Base-by-base conservation (phyloP, 2,797 vertebrate genomes). In the Spea hammondii region DNA sequence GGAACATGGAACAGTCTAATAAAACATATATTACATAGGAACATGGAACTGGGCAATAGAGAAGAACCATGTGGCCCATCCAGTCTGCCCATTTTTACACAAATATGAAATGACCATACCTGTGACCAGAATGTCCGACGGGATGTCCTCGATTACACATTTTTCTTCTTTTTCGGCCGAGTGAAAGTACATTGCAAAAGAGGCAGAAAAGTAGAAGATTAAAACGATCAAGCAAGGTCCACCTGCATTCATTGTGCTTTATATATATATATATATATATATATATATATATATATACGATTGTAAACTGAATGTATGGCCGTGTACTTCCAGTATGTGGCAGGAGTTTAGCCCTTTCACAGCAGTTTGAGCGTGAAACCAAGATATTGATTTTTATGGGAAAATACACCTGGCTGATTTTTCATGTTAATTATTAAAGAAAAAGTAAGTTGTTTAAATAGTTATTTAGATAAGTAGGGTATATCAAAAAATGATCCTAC, bases 141-240 rank as follows among this genome's bases (percentile, higher is more conserved):
- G 96, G 88, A 97, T 78, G 6, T 99, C 96, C 85, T 98, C 93
- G 0, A 97, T 96, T 76, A 98, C 90, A 83, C 96, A 99, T 86
- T 94, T 97, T 84, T 95, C 92, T 84, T 94, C 93, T 86, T 89
- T 90, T 84, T 96, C 95, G 44, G 88, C 94, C 0, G 86, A 86
- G 44, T 96, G 93, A 87, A 97, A 97, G 86, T 92, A 98, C 88
- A 97, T 95, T 50, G 92, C 92, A 0, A 87, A 54, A 11, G 92
- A 88, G 82, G 93, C 77, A 76, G 90, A 83, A 84, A 94, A 84
- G 84, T 88, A 92, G 59, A 88, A 90, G 78, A 87, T 73, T 11
- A 93, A 72, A 10, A 84, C 83, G 74, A 69, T 75, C 67, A 83
- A 80, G 71, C 70, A 85, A 65, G 85, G 83, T 83, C 85, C 86